Evolutionary conservation across 2,797 vertebrate species (phyloP).

Genomic region (Hippoglossus hippoglossus): DNA sequence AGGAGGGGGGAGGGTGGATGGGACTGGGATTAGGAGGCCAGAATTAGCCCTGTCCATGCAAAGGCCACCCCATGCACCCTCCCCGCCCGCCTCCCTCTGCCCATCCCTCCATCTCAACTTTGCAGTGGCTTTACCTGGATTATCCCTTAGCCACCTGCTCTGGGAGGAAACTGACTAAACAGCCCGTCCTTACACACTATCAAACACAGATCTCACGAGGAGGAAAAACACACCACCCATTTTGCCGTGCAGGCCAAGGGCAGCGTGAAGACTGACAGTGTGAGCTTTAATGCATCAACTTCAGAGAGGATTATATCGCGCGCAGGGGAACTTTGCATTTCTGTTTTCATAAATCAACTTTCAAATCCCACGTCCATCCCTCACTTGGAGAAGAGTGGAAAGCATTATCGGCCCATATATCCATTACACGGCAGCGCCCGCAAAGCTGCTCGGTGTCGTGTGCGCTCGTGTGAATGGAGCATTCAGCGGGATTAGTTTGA

Average conservation of each 20-base stretch:
- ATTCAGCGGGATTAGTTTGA: slow-evolving; percentile 74
- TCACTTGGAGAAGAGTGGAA: slow-evolving; percentile 36
- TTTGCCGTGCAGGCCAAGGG: slow-evolving; percentile 38
- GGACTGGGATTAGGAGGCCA: slow-evolving; percentile 85
- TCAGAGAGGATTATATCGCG: slow-evolving; percentile 46
- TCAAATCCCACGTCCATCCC: slow-evolving; percentile 51
- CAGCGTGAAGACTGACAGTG: not conserved
- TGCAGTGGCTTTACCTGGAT: slow-evolving; percentile 90
- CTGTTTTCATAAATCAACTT: slow-evolving; percentile 46
- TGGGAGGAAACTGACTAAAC: slow-evolving; percentile 68
- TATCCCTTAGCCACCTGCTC: slow-evolving; percentile 91
- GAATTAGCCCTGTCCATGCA: slow-evolving; percentile 88
- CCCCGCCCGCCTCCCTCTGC: slow-evolving; percentile 49
- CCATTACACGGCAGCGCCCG: slow-evolving; percentile 57
- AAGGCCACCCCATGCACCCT: slow-evolving; percentile 64
- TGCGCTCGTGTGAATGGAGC: slow-evolving; percentile 67
- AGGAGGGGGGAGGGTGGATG: slow-evolving; percentile 72
- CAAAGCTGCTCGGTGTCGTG: slow-evolving; percentile 57
- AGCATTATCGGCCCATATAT: slow-evolving; percentile 66
- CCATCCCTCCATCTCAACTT: slow-evolving; percentile 74
- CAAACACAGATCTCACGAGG: slow-evolving; percentile 16
- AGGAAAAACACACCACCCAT: slow-evolving; percentile 1
- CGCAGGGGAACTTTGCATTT: slow-evolving; percentile 44
- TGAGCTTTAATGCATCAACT: slow-evolving; percentile 25
- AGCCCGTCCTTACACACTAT: slow-evolving; percentile 50